Evolutionary conservation across 2,888 invertebrate species (phyloP).

Genomic region (Spilosoma lubricipeda): DNA sequence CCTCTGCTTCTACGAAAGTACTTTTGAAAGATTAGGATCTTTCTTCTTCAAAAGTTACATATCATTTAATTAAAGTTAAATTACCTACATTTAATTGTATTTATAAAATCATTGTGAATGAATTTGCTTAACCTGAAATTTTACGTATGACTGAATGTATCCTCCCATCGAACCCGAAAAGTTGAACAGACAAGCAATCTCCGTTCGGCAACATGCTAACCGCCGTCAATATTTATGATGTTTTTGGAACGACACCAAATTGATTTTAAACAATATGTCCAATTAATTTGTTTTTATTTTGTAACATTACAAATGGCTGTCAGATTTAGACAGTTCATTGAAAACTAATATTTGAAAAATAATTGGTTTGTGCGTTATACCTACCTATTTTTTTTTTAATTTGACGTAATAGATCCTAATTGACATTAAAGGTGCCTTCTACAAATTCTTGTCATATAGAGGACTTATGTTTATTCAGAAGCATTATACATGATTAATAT

Average conservation of each 20-base stretch:
- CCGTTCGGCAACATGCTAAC: slow-evolving; percentile 17
- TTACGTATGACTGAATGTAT: background rate
- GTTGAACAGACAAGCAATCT: slow-evolving; percentile 1
- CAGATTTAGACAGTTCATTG: slow-evolving; percentile 17
- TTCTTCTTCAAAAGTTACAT: too few species aligned
- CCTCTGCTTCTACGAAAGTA: too few species aligned
- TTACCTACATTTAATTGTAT: background rate
- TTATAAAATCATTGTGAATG: background rate
- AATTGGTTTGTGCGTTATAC: background rate
- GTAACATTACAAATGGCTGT: slow-evolving; percentile 34
- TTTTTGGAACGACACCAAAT: slow-evolving; percentile 48
- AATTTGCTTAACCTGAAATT: background rate
- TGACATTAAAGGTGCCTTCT: too few species aligned
- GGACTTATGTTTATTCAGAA: too few species aligned
- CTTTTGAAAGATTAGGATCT: too few species aligned
- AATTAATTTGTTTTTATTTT: slow-evolving; percentile 34
- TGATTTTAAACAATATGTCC: slow-evolving; percentile 28
- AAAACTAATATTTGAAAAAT: slow-evolving; percentile 4
- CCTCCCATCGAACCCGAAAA: background rate
- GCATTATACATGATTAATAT: background rate
- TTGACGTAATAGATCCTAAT: background rate
- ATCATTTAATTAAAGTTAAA: background rate
- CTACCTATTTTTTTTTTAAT: background rate
- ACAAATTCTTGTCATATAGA: too few species aligned
- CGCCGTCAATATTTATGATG: slow-evolving; percentile 28